Percentiles rank a stretch among this genome's conserved stretches.
phyloP scores from a whole-genome alignment of 2,113 vertebrate species.

The Phalacrocorax carbo region DNA sequence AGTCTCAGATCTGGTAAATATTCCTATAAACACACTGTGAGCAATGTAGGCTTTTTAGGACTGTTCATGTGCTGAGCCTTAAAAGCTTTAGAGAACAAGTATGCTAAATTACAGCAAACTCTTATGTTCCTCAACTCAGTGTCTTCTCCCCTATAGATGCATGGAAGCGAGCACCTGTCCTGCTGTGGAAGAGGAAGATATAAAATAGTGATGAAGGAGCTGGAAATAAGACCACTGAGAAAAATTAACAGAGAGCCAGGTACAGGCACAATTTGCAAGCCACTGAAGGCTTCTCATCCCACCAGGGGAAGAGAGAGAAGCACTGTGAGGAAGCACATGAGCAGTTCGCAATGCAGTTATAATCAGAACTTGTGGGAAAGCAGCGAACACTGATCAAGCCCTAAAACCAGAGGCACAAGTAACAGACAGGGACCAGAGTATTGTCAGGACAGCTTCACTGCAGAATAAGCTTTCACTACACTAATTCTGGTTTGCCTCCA shows the following conservation, averaged over 20 bases:
- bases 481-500: constrained; percentile 16
- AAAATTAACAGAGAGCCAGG: neutral
- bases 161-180: neutral
- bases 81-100: neutral
- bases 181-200: neutral
- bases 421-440: neutral
- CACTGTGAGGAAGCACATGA: fast-evolving
- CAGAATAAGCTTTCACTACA: constrained; percentile 9
- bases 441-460: neutral
- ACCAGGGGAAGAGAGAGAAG: neutral
- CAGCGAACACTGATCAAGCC: neutral
- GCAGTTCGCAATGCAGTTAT: neutral
- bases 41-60: neutral
- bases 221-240: neutral
- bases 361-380: neutral
- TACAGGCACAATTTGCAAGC: neutral
- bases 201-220: neutral
- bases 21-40: neutral
- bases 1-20: neutral
- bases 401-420: neutral
- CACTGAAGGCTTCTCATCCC: neutral
- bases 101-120: neutral
- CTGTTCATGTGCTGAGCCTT: neutral
- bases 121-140: neutral
- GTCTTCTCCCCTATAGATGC: neutral